Conservation (phyloP, 2,888 invertebrate species). For the Drosophila peninsularis region DNA sequence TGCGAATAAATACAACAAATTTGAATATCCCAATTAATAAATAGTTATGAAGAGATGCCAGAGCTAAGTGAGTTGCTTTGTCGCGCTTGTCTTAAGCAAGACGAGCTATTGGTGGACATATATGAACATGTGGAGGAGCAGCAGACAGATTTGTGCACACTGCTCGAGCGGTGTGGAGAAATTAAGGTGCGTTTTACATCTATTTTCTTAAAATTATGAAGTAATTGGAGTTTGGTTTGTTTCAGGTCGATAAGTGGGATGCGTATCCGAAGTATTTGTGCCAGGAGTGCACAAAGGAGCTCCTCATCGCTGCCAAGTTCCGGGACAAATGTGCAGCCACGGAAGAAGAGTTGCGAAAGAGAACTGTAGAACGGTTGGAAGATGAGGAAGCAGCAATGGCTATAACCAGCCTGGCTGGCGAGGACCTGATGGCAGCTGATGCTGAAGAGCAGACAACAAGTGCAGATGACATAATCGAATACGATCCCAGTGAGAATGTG, state of each 20-base stretch:
- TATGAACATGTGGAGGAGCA: constrained; percentile 81
- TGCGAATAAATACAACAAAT: background rate
- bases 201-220: background rate
- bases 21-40: constrained; percentile 6
- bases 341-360: constrained; percentile 53
- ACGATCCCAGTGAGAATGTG: constrained; percentile 48
- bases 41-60: constrained; percentile 38
- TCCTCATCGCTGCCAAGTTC: constrained; percentile 81
- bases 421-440: constrained; percentile 3
- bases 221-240: background rate
- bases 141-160: constrained; percentile 71
- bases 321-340: constrained; percentile 79
- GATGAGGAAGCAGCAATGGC: constrained; percentile 5
- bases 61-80: constrained; percentile 71
- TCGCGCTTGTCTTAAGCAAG: constrained; percentile 79
- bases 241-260: constrained; percentile 73
- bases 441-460: background rate
- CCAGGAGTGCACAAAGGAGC: constrained; percentile 81
- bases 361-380: background rate
- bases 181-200: constrained; percentile 56
- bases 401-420: background rate
- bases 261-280: constrained; percentile 81
- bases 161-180: constrained; percentile 76
- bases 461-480: constrained; percentile 38
- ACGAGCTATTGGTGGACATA: constrained; percentile 79